A percentile compares a stretch with the other conserved stretches of the same genome.
Conservation (phyloP, 2,113 vertebrate species). For the Danionella cerebrum region DNA sequence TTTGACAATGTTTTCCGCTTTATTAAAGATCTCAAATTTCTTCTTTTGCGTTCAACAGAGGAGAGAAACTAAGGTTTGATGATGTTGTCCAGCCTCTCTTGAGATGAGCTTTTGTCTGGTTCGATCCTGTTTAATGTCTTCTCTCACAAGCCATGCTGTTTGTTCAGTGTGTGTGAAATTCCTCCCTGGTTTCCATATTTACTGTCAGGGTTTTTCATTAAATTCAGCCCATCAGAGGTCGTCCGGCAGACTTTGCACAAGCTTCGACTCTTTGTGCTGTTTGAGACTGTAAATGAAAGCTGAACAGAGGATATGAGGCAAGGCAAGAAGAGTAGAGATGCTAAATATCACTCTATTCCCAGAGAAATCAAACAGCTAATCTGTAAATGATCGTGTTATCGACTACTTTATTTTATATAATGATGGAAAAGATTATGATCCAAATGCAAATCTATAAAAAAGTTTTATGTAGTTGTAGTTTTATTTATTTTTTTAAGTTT, state of each 20-base stretch:
- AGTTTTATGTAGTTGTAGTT: too few relatives aligned
- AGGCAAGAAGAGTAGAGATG: neutral
- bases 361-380: neutral
- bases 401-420: too few relatives aligned
- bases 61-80: neutral
- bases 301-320: neutral
- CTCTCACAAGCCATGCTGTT: slow-evolving; percentile 17
- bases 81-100: neutral
- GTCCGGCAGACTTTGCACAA: neutral
- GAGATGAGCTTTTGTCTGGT: neutral
- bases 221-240: neutral
- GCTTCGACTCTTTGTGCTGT: neutral
- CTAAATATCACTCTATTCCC: neutral
- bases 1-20: too few relatives aligned
- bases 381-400: neutral
- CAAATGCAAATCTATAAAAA: too few relatives aligned
- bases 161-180: slow-evolving; percentile 23
- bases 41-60: too few relatives aligned
- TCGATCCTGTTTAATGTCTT: neutral
- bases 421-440: too few relatives aligned
- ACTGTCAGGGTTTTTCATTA: slow-evolving; percentile 30
- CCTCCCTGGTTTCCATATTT: slow-evolving; percentile 23
- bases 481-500: too few relatives aligned
- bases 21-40: too few relatives aligned
- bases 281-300: neutral